Evolutionary conservation across 23 tunicate species (phyloP).

Genomic region (Clavelina lepadiformis): DNA sequence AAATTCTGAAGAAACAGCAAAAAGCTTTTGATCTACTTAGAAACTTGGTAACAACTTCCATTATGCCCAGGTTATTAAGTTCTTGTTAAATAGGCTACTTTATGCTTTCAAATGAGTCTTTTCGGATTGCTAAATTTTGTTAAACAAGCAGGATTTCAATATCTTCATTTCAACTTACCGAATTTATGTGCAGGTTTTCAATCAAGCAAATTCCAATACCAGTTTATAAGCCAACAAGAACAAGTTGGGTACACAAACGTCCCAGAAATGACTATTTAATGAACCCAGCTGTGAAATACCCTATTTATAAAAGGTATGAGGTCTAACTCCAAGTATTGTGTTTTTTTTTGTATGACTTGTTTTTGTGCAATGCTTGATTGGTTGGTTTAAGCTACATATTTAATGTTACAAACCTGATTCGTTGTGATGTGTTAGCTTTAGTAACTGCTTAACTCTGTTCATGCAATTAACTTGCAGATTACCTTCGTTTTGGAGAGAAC

Average conservation of each 20-base stretch:
- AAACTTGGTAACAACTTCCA: no score
- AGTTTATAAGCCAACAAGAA: slow-evolving; percentile 35
- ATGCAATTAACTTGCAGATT: slow-evolving; percentile 51
- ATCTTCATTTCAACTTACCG: no score
- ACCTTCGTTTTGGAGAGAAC: slow-evolving; percentile 62
- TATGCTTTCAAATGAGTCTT: no score
- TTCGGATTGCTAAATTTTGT: no score
- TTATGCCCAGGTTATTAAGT: no score
- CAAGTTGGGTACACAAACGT: slow-evolving; percentile 36
- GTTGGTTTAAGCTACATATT: neutral
- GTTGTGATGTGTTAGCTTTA: neutral
- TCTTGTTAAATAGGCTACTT: no score
- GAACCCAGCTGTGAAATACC: slow-evolving; percentile 54
- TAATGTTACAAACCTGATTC: neutral
- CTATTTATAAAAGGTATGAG: slow-evolving; percentile 56
- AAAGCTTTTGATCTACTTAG: no score
- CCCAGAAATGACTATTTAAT: slow-evolving; percentile 37
- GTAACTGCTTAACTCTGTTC: no score
- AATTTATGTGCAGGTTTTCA: neutral
- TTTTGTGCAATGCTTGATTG: no score
- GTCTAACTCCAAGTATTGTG: neutral
- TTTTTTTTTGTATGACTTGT: neutral
- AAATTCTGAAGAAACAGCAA: no score
- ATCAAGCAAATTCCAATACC: slow-evolving; percentile 9
- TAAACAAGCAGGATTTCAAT: no score